phyloP scores from a whole-genome alignment of 2,113 vertebrate species.

The Elachura formosa region DNA sequence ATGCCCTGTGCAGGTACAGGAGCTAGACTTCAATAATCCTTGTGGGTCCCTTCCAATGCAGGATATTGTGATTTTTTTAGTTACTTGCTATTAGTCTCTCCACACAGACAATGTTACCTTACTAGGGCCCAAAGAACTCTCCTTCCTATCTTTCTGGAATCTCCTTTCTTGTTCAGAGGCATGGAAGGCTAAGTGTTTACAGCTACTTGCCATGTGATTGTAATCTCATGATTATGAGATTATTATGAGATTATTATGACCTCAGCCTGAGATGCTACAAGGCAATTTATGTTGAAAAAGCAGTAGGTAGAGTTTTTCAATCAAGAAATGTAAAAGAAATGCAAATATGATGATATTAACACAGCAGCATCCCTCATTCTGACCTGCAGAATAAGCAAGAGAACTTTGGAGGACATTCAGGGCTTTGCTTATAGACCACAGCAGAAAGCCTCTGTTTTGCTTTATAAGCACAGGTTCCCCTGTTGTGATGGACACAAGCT shows the following conservation, averaged over 20 bases:
- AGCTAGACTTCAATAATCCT: not conserved
- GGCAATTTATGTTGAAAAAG: not conserved
- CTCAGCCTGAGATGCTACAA: not conserved
- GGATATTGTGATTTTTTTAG: not conserved
- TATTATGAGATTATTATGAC: not conserved
- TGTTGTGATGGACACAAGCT: not conserved
- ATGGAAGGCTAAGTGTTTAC: not conserved
- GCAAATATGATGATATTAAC: not conserved
- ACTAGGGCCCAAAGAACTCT: not conserved
- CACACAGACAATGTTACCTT: not conserved
- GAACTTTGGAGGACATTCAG: not conserved
- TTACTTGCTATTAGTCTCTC: not conserved
- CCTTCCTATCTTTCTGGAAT: not conserved
- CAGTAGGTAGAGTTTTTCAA: not conserved
- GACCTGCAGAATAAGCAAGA: not conserved
- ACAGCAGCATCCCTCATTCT: not conserved
- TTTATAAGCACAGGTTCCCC: not conserved
- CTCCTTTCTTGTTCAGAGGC: not conserved
- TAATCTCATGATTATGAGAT: not conserved
- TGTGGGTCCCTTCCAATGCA: not conserved
- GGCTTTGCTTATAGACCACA: not conserved
- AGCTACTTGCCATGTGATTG: not conserved
- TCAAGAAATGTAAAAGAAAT: not conserved
- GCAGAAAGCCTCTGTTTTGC: not conserved
- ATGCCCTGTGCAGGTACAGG: not conserved